Evolutionary conservation across 2,113 vertebrate species (phyloP), one percentile per base, ranked within the genome.

Genomic region (Lophius piscatorius): DNA sequence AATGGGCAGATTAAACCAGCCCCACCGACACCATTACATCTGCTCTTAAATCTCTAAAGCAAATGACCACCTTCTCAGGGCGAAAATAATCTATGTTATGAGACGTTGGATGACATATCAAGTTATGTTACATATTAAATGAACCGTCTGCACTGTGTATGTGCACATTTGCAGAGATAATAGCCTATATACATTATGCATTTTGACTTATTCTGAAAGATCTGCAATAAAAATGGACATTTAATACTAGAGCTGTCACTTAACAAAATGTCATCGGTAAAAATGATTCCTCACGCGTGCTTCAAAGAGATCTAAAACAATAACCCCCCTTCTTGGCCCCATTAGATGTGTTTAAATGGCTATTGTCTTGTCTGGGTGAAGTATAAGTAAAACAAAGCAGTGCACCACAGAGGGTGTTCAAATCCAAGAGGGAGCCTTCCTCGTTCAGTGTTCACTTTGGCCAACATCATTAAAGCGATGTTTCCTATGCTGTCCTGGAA

Each of bases 311-410:
- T 39, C 18, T 12, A 33, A 35, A 40, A 29, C 2, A 49, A 21
- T 23, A 33, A 40, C n/a, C 6, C 3, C n/a, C 6, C 3, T 8
- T 14, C 44, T 9, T 47, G 10, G 5, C 52, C 39, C 21, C 20
- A 57, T 61, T 57, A 69, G 39, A 60, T 35, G 48, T n/a, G 33
- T n/a, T 54, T 38, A 33, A 56, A 48, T 4, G 3, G 54, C 18
- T 52, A 28, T n/a, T 0, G 42, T 71, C 38, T 44, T 22, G 0
- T 54, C 14, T 52, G 40, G 66, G 22, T 18, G 0, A 24, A 47
- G 18, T 63, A n/a, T 70, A 77, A 63, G 48, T 61, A 51, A 73
- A 61, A 67, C 9, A 21, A 55, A 47, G 23, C 22, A 23, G 20
- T 38, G 11, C 18, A 31, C 17, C 8, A 18, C 35, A 5, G 10